A percentile compares a stretch with the other conserved stretches of the same genome.
These are phyloP conservation scores for Hydrophis major DNA, from an alignment of 2,797 vertebrate genomes.

Conservation along the genomic window DNA sequence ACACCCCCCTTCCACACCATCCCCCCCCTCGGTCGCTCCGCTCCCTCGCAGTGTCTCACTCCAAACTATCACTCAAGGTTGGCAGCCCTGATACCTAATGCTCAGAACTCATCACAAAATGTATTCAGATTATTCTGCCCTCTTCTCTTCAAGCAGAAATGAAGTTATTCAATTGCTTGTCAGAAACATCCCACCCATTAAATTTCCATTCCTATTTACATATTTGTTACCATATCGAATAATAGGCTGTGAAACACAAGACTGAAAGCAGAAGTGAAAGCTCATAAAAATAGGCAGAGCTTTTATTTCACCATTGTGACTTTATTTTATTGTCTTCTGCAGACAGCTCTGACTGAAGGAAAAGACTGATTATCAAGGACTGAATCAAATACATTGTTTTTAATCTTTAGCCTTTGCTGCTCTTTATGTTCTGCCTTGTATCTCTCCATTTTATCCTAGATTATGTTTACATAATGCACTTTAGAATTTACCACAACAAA, in stretches of 20 bases:
- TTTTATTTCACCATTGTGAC: not conserved
- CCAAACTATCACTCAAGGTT: too few relatives aligned
- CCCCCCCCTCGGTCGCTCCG: too few relatives aligned
- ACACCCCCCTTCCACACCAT: too few relatives aligned
- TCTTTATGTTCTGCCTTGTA: not conserved
- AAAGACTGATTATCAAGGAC: not conserved
- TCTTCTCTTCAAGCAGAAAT: not conserved
- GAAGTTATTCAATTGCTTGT: not conserved
- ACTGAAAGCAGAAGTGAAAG: not conserved
- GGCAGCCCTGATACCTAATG: too few relatives aligned
- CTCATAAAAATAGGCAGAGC: not conserved
- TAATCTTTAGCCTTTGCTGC: slow-evolving; percentile 20
- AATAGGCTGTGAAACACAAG: not conserved
- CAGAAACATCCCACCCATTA: not conserved
- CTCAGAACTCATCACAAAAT: not conserved
- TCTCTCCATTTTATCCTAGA: slow-evolving; percentile 29
- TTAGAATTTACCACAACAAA: slow-evolving; percentile 45
- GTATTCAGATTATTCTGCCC: not conserved
- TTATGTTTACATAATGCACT: slow-evolving; percentile 40
- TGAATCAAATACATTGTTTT: slow-evolving; percentile 8
- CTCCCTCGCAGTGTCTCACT: too few relatives aligned
- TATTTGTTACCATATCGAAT: not conserved
- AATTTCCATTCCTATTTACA: not conserved
- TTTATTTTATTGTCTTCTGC: not conserved
- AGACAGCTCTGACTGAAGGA: slow-evolving; percentile 5